Evolutionary conservation across 2,113 vertebrate species (phyloP), one percentile per base, ranked within the genome.

Genomic region (Suncus etruscus): DNA sequence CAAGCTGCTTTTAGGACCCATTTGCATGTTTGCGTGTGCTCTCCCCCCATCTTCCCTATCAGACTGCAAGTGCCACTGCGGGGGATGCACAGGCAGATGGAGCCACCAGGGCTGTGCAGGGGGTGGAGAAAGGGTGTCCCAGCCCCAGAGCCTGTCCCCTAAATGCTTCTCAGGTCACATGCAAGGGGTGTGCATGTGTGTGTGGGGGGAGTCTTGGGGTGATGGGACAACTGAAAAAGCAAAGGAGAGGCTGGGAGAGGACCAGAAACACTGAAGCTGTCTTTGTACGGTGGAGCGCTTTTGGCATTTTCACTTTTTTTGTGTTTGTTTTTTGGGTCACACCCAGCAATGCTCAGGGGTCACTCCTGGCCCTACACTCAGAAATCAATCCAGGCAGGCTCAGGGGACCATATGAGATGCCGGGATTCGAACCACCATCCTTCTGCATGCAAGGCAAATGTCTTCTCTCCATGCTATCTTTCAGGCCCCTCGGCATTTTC

Each of bases 1-100:
- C 90, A 85, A 87, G 95, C 93, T 18, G 10, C 94, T 96, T 96
- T 95, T 96, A 95, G 96, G 96, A 92, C 24, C 0, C 31, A 95
- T 96, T 96, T 97, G 95, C 95, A 94, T 96, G 95, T 95, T 94
- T 58, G 54, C 54, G 6, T 61, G 58, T 61, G 58, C 58, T 61
- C 83, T 90, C 73, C 89, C 75, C 84, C 83, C 39, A 39, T 39
- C 39, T 39, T 45, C 3, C 2, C 93, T 45, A 80, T 72, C 94
- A 95, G 94, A 45, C 77, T 91, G 89, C 91, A 39, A 39, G 39
- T 39, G 63, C 94, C 24, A 1, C 7, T 27, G 65, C 12, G 87
- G 91, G 92, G 73, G 39, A 39, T 6, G 45, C 31, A 8, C 74
- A 69, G 73, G 61, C 87, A 87, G 90, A 79, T 82, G 78, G 82